Evolutionary conservation across 2,797 vertebrate species (phyloP), one percentile per base, ranked within the genome.

Genomic region (Artibeus jamaicensis): DNA sequence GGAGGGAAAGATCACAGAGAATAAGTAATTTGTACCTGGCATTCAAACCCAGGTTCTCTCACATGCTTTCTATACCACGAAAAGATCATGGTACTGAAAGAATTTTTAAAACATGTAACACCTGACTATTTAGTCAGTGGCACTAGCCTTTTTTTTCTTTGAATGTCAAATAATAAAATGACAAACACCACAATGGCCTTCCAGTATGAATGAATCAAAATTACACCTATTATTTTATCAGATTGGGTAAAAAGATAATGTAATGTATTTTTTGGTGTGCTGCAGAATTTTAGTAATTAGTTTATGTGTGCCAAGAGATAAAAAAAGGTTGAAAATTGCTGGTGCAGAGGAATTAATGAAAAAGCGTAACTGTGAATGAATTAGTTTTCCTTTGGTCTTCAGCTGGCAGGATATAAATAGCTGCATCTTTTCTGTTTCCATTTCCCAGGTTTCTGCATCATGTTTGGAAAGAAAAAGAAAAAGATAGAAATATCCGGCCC

Each of bases 391-490:
- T 55, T 5, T 78, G 37, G 14, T 68, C 32, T 93, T 67, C 15
- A 95, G 7, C 42, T 73, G 0, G 22, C n/a, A 32, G 74, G 46
- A 42, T 76, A 6, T 73, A 91, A 98, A 95, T 6, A 8, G 21
- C 0, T 74, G 10, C 39, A 19, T 93, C 4, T 76, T 88, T 68
- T 96, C 65, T 89, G 29, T 84, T 92, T 93, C 42, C 44, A 77
- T 97, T 86, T 90, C 98, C 98, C 98, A 99, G 99, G 98, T 98
- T 98, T 99, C 98, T 99, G 98, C 99, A 99, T 98, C 99, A 99
- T 99, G 99, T 99, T 99, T 79, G 99, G 99, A 86, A 99, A 99
- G 98, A 99, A 99, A 99, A 99, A 99, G 99, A 99, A 99, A 98
- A 98, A 99, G 97, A 99, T 99, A 97, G 99, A 99, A 98, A 99